A percentile compares a stretch with the other conserved stretches of the same genome.
phyloP scores from a whole-genome alignment of 2,888 invertebrate genomes.

The Griposia aprilina region DNA sequence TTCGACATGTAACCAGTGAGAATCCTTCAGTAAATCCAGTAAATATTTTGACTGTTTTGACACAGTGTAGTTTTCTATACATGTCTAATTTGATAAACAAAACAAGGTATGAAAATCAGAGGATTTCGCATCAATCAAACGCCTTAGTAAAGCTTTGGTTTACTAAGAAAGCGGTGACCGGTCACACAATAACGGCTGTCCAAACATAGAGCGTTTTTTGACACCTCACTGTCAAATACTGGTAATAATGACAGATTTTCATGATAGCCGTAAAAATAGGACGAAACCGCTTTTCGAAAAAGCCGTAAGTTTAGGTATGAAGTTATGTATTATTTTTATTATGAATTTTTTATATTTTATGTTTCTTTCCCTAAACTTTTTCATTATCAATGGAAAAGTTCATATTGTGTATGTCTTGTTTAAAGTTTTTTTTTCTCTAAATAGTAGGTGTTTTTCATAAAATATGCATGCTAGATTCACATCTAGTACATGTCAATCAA shows the following conservation, averaged over 20 bases:
- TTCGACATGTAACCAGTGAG: slow-evolving; percentile 15
- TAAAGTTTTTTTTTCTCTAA: too few relatives aligned
- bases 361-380: too few relatives aligned
- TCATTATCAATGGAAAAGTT: too few relatives aligned
- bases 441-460: too few relatives aligned
- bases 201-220: background rate
- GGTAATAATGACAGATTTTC: background rate
- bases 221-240: background rate
- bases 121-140: background rate
- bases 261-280: background rate
- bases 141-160: background rate
- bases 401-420: too few relatives aligned
- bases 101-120: background rate
- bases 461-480: too few relatives aligned
- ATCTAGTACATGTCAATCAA: too few relatives aligned
- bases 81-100: slow-evolving; percentile 10
- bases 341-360: too few relatives aligned
- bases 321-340: too few relatives aligned
- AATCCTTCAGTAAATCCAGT: background rate
- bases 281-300: background rate
- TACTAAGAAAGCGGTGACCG: background rate
- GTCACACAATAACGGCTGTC: background rate
- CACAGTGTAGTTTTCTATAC: background rate
- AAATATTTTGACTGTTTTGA: background rate
- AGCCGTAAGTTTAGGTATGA: background rate